Evolutionary conservation across 2,797 vertebrate species (phyloP), one percentile per base, ranked within the genome.

Genomic region (Gymnothorax reevesii): DNA sequence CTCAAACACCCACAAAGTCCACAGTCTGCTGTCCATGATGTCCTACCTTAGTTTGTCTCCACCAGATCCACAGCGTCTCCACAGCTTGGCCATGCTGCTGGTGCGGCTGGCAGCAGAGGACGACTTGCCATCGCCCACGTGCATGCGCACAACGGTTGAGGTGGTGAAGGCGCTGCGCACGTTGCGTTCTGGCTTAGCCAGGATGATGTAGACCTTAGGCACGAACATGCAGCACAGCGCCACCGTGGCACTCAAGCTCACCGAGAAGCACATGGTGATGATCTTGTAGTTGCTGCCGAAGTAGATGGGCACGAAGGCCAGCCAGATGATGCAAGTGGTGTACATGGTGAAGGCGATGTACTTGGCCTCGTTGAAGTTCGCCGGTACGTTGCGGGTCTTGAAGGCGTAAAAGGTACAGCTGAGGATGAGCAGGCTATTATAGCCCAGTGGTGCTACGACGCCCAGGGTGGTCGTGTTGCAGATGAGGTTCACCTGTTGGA

Each of bases 261-360:
- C 99, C 0, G 98, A 99, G 93, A 99, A 99, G 92, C 98, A 99
- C 98, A 99, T 99, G 87, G 99, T 99, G 94, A 99, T 99, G 92
- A 99, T 99, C 96, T 99, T 99, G 96, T 99, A 99, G 95, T 99
- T 99, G 94, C 98, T 99, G 90, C 99, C 99, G 85, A 99, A 99
- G 95, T 99, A 99, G 93, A 99, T 99, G n/a, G 99, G 99, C 91
- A 99, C 98, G 82, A 99, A 99, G 89, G 99, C 99, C 92, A 99
- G 94, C 99, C 99, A 99, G 91, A 99, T 99, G 90, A 99, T 99
- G 90, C 99, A 99, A 88, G 99, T 99, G 91, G 99, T 99, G 77
- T 99, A 99, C 99, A 99, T 99, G 79, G 99, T 99, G 89, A 99
- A 99, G 91, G 99, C 99, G 4, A 99, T 99, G 85, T 99, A 99